Percentiles rank a stretch among this genome's conserved stretches.
phyloP scores from a whole-genome alignment of 2,113 vertebrate genomes.

The Nyctibius bracteatus region DNA sequence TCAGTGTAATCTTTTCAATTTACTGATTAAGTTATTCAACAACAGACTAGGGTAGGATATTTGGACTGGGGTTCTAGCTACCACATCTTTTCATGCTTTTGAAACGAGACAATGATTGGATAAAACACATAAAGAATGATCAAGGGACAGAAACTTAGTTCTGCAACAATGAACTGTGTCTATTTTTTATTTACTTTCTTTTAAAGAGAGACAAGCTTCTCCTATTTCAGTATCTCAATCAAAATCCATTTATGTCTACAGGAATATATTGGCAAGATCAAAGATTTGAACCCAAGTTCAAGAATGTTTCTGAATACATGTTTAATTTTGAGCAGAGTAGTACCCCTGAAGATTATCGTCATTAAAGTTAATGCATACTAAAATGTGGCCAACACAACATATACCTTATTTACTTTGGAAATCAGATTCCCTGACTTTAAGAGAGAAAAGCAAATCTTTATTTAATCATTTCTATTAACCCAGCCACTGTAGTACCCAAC shows the following conservation, averaged over 20 bases:
- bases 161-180: not conserved
- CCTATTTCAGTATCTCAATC: not conserved
- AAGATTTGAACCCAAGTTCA: not conserved
- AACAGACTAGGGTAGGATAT: not conserved
- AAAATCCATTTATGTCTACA: not conserved
- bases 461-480: not conserved
- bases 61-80: not conserved
- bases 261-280: not conserved
- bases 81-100: not conserved
- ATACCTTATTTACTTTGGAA: not conserved
- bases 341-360: not conserved
- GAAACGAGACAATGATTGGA: not conserved
- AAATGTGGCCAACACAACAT: not conserved
- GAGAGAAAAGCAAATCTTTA: not conserved
- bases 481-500: not conserved
- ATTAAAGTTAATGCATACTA: not conserved
- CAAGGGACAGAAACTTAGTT: not conserved
- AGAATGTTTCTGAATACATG: not conserved
- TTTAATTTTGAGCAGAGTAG: not conserved
- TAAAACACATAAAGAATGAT: not conserved
- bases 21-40: not conserved
- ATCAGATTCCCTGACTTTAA: not conserved
- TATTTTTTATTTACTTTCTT: not conserved
- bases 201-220: not conserved
- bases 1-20: not conserved